Conservation (phyloP, 1,140 invertebrate genomes). For the Cydia splendana region DNA sequence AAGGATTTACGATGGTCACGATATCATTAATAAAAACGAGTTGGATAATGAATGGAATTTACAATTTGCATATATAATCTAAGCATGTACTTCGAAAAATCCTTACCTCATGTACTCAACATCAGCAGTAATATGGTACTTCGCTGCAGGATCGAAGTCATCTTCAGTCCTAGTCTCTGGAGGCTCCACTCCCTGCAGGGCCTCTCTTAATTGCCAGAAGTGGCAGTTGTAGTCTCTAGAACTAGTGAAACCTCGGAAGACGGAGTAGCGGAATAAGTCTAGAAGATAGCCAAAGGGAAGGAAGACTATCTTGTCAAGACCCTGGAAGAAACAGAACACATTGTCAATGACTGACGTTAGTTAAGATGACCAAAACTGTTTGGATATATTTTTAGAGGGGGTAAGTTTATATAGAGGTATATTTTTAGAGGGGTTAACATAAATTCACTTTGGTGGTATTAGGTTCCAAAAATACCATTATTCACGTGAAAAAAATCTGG, state of each 20-base stretch:
- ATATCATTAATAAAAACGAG: no score
- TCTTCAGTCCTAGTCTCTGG: constrained; percentile 87
- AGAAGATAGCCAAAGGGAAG: constrained; percentile 93
- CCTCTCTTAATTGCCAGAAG: constrained; percentile 87
- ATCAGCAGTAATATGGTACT: constrained; percentile 91
- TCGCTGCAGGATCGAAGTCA: constrained; percentile 93
- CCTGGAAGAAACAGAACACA: constrained; percentile 65
- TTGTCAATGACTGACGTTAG: no score
- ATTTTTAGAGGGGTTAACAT: no score
- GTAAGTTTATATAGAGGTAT: no score
- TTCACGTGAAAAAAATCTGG: neutral
- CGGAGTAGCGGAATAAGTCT: constrained; percentile 92
- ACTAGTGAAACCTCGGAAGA: constrained; percentile 88
- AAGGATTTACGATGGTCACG: no score
- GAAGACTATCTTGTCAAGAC: constrained; percentile 93
- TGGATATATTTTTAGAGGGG: no score
- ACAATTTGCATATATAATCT: no score
- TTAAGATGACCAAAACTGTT: no score
- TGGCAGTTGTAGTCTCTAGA: constrained; percentile 87
- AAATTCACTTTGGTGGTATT: no score
- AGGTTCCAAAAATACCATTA: no score
- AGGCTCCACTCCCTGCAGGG: constrained; percentile 90
- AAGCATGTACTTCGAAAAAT: no score
- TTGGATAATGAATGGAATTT: no score
- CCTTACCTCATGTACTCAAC: constrained; percentile 89